A percentile compares a stretch with the other conserved stretches of the same genome.
Evolutionary conservation across 2,113 vertebrate species (phyloP).

Genomic region (Barbus barbus): DNA sequence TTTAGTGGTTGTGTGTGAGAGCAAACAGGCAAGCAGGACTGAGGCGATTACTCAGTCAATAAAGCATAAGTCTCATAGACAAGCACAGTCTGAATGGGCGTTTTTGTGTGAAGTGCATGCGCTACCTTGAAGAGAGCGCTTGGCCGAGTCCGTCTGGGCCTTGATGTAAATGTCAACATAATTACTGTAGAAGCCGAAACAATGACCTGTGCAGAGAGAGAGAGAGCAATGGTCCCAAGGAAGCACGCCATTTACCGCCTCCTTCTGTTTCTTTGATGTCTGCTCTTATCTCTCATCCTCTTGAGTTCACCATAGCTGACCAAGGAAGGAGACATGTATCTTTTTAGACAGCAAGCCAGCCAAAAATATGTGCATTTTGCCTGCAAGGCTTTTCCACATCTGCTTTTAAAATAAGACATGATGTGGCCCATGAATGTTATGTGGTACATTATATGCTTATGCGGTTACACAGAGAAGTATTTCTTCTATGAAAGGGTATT

Average conservation of each 20-base stretch:
- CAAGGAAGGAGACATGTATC: not conserved
- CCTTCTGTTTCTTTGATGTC: constrained; percentile 40
- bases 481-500: no score
- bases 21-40: not conserved
- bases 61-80: constrained; percentile 11
- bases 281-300: constrained; percentile 22
- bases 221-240: constrained; percentile 31
- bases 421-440: no score
- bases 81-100: not conserved
- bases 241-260: constrained; percentile 38
- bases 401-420: no score
- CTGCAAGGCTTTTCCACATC: no score
- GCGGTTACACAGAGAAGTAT: no score
- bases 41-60: constrained; percentile 5
- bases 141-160: constrained; percentile 1
- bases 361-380: not conserved
- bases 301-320: constrained; percentile 14
- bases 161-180: constrained; percentile 61
- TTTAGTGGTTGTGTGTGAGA: not conserved
- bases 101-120: not conserved
- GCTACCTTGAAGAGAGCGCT: constrained; percentile 41
- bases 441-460: no score
- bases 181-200: constrained; percentile 52
- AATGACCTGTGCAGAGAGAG: constrained; percentile 38
- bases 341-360: not conserved